Evolutionary conservation across 2,888 invertebrate genomes (phyloP), one percentile per base, ranked within the genome.

Genomic region (Therioaphis trifolii): DNA sequence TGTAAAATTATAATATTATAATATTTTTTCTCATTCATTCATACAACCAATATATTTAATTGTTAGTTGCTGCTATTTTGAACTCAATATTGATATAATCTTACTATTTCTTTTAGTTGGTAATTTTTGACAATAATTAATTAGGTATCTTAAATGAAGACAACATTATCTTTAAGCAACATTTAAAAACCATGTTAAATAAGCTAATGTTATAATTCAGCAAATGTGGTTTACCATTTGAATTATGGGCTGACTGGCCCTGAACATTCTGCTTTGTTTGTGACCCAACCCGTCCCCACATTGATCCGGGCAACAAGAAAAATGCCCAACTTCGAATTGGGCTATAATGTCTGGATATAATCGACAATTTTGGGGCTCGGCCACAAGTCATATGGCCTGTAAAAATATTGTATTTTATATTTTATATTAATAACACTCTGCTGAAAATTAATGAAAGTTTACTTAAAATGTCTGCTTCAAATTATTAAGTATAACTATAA

Each of bases 271-370:
- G 61, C 18, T 71, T 80, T 61, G 80, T 72, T 61, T 61, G 80
- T 24, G 71, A 80, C 80, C 80, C 71, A 35, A 72, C 80, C 71
- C 80, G 61, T 61, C 80, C 71, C 80, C 9, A 72, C 72, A 80
- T 46, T 21, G 80, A 29, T 29, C 21, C 61, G 0, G 80, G 61
- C n/a, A 80, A 58, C 61, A 80, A 80, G 18, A 71, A 61, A 63
- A 77, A 49, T 12, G 76, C 63, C 76, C 76, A 77, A 2, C 63
- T 46, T 66, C 29, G 46, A 46, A 29, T 71, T 5, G 29, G 61
- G 61, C 46, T 71, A 72, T 46, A 72, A 35, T 35, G 3, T 18
- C 46, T 80, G 46, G 61, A 15, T n/a, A 27, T 27, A 46, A 61
- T 29, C 29, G 80, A 80, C 5, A 71, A 71, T 46, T 72, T 46